phyloP scores from a whole-genome alignment of 2,113 vertebrate species.

The Dromiciops gliroides region DNA sequence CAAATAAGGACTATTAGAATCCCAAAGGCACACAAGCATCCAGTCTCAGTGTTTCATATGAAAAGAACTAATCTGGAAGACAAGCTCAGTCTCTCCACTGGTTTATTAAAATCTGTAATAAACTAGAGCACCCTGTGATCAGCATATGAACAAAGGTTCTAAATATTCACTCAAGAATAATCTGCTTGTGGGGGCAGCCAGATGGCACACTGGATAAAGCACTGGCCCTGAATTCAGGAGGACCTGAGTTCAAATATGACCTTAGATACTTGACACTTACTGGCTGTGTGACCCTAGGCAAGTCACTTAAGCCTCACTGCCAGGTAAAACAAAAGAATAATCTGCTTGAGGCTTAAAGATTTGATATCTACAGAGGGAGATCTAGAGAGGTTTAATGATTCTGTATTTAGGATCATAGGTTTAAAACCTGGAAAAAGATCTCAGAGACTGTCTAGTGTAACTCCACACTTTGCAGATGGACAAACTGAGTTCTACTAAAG shows the following conservation, averaged over 20 bases:
- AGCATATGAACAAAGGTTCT: neutral
- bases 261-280: too few species aligned
- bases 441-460: neutral
- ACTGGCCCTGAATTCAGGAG: too few species aligned
- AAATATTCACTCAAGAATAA: conserved; percentile 40
- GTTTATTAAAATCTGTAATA: neutral
- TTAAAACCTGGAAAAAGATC: conserved; percentile 10
- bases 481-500: neutral
- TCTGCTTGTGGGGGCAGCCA: neutral
- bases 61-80: neutral
- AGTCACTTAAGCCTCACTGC: too few species aligned
- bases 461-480: neutral
- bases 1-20: conserved; percentile 16
- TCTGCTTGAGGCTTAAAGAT: conserved; percentile 1
- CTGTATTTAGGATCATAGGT: neutral
- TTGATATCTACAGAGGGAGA: conserved; percentile 10
- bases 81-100: neutral
- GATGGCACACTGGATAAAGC: too few species aligned
- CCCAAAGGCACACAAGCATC: neutral
- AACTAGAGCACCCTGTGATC: neutral
- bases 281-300: too few species aligned
- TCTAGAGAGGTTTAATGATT: conserved; percentile 29
- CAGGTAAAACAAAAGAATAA: too few species aligned
- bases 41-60: neutral
- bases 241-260: too few species aligned